phyloP scores from a whole-genome alignment of 2,797 vertebrate species.

The Alectoris magna region DNA sequence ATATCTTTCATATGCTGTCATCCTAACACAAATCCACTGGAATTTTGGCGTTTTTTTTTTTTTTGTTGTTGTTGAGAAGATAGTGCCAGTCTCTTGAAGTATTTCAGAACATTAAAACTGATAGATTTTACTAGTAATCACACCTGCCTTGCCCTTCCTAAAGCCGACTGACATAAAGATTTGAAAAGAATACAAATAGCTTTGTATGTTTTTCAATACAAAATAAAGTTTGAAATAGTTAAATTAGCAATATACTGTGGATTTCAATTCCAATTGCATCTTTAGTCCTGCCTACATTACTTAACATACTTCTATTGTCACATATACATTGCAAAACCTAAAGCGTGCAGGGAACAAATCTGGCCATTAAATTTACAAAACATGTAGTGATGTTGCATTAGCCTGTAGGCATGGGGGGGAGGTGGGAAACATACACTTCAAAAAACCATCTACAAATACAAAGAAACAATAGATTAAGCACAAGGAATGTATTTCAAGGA shows the following conservation, averaged over 20 bases:
- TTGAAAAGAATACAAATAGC: not conserved
- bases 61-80: not conserved
- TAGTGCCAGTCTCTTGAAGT: not conserved
- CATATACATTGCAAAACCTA: not conserved
- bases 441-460: not conserved
- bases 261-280: not conserved
- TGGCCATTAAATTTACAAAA: not conserved
- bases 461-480: not conserved
- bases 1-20: not conserved
- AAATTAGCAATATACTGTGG: not conserved
- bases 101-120: not conserved
- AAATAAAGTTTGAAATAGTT: not conserved
- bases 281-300: not conserved
- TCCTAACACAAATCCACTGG: not conserved
- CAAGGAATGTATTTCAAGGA: not conserved
- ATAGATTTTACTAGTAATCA: not conserved
- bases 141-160: not conserved
- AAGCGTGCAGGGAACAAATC: not conserved
- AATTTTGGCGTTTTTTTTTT: not conserved
- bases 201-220: not conserved
- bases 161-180: not conserved
- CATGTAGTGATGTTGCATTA: not conserved
- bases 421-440: accelerated
- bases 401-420: not conserved
- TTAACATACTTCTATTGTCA: not conserved